Percentiles rank a stretch among this genome's conserved stretches.
phyloP scores from a whole-genome alignment of 2,888 invertebrate genomes.

The Copidosoma aretas region DNA sequence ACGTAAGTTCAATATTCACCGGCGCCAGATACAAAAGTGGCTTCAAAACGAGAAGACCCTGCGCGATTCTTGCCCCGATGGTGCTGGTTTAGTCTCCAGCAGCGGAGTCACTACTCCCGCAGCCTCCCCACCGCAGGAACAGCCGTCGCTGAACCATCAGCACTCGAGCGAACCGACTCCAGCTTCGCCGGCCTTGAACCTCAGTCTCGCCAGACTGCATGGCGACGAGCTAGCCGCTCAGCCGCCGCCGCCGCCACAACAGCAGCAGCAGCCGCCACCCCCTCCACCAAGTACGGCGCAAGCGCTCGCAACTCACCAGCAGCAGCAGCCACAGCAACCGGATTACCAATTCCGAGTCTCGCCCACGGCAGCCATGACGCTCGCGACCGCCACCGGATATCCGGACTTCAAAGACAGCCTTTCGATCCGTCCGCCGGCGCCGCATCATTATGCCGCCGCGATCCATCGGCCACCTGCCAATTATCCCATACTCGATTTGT shows the following conservation, averaged over 20 bases:
- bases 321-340: constrained; percentile 27
- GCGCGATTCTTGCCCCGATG: constrained; percentile 73
- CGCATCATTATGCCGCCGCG: background rate
- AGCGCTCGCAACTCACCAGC: constrained; percentile 1
- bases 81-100: constrained; percentile 35
- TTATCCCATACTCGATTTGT: background rate
- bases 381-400: constrained; percentile 41
- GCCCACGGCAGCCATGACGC: constrained; percentile 46
- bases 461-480: background rate
- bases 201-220: constrained; percentile 63
- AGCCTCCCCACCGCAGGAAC: background rate
- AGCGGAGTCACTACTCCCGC: constrained; percentile 3
- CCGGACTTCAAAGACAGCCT: constrained; percentile 32
- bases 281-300: constrained; percentile 43
- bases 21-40: constrained; percentile 92
- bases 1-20: constrained; percentile 87
- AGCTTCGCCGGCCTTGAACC: constrained; percentile 62
- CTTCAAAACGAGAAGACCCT: constrained; percentile 83
- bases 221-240: constrained; percentile 57
- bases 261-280: constrained; percentile 52
- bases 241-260: constrained; percentile 48
- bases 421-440: background rate
- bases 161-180: constrained; percentile 44
- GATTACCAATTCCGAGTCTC: constrained; percentile 36
- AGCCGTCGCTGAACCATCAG: background rate